Evolutionary conservation across 2,113 vertebrate species (phyloP), one percentile per base, ranked within the genome.

Genomic region (Genyomyrus donnyi): DNA sequence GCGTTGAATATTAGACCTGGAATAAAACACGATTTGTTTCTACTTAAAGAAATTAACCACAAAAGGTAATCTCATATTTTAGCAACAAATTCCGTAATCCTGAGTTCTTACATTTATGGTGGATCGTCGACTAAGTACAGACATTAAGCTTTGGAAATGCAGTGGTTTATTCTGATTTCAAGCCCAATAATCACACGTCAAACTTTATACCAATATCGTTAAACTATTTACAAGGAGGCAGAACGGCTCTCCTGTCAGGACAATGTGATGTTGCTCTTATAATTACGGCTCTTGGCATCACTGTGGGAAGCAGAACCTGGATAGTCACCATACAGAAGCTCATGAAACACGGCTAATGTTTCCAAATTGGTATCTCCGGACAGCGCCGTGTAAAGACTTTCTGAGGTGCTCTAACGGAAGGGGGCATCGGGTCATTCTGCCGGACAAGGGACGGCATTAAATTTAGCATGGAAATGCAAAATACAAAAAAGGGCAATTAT

Each of bases 21-120:
- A 93, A 92, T 89, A 83, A 91, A 91, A 84, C 89, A 92, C 91
- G 91, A 77, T 4, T 17, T 39, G 0, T 74, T 35, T 74, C 31
- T 35, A 70, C 10, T 15, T 70, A 39, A 92, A 46, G 17, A 39
- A 85, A 85, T 24, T 1, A 39, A 39, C 13, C 70, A 77, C 70
- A 17, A 77, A 77, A 15, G 13, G 27, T 19, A n/a, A 15, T 35
- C 31, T 35, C n/a, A 66, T 66, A 66, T 27, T 66, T 66, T 27
- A 27, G 62, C 62, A 66, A 66, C 58, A 66, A 66, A 66, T 66
- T 27, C n/a, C 21, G 1, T 10, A 27, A 27, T 66, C 58, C n/a
- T 31, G 62, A 31, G 62, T 11, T 27, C 10, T 70, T 31, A 31
- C 11, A 31, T 70, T 70, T 27, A 13, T 13, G 27, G n/a, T 31